Conservation (phyloP, 2,888 invertebrate genomes). For the Andrena dorsata region DNA sequence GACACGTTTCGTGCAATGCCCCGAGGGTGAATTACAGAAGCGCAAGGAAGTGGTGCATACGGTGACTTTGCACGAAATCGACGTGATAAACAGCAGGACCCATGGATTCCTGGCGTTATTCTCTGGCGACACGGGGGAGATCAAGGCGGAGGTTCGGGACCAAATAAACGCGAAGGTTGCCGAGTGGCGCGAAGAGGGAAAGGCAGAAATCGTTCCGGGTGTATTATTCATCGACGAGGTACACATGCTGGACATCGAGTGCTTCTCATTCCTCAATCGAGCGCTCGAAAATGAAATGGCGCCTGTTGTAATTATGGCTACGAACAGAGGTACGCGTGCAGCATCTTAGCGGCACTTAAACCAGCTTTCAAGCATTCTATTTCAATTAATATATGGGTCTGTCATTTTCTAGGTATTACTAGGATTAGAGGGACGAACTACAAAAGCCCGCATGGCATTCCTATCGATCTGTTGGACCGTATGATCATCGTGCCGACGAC, state of each 20-base stretch:
- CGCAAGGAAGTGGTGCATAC: slow-evolving; percentile 99
- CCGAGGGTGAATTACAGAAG: slow-evolving; percentile 99
- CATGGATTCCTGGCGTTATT: slow-evolving; percentile 99
- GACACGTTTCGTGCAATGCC: slow-evolving; percentile 98
- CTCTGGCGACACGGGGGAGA: slow-evolving; percentile 99
- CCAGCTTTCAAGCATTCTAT: neutral
- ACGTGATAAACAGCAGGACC: slow-evolving; percentile 99
- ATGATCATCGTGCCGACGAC: slow-evolving; percentile 97
- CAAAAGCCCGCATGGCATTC: slow-evolving; percentile 98
- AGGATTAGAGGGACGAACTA: slow-evolving; percentile 97
- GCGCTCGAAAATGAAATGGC: slow-evolving; percentile 99
- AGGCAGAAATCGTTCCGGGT: slow-evolving; percentile 99
- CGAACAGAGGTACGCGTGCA: slow-evolving; percentile 90
- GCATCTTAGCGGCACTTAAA: neutral
- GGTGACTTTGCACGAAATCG: slow-evolving; percentile 99
- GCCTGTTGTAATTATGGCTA: slow-evolving; percentile 99
- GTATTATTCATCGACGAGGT: slow-evolving; percentile 98
- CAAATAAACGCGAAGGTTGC: slow-evolving; percentile 99
- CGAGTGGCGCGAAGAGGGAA: slow-evolving; percentile 99
- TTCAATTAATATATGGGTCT: neutral
- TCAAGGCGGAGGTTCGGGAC: slow-evolving; percentile 98
- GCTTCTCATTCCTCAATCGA: slow-evolving; percentile 98
- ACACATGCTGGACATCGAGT: slow-evolving; percentile 99
- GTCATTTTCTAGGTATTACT: slow-evolving; percentile 89
- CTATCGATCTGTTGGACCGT: slow-evolving; percentile 97